Evolutionary conservation across 1,140 invertebrate species (phyloP).

Genomic region (Caenorhabditis tropicalis): DNA sequence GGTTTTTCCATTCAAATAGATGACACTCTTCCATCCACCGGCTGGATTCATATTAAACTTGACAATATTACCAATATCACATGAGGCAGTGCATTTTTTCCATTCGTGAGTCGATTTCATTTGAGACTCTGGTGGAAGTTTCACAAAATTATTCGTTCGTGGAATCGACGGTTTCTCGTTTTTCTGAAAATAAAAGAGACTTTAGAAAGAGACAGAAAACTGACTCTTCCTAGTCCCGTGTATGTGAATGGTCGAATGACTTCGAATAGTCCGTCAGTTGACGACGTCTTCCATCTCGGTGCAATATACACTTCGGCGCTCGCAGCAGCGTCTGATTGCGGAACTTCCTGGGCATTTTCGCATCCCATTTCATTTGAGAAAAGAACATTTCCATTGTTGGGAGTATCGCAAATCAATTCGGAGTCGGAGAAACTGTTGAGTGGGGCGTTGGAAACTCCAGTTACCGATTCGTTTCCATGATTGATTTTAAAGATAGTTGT

Average conservation of each 20-base stretch:
- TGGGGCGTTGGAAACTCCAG: not conserved
- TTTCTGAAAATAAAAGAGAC: not conserved
- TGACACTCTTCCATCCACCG: not conserved
- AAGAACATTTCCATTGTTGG: not conserved
- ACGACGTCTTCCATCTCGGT: constrained; percentile 2
- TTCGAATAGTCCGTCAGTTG: not conserved
- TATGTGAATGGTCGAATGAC: not conserved
- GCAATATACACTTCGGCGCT: not conserved
- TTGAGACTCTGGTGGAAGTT: not conserved
- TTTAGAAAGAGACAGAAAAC: not conserved
- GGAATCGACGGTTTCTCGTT: not conserved
- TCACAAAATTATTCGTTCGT: not conserved
- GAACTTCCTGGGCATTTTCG: not conserved
- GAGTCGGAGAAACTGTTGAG: not conserved
- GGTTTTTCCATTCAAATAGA: not conserved
- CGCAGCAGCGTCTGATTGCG: not conserved
- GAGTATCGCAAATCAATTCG: not conserved
- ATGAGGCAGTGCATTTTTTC: not conserved
- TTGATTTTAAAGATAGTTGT: not conserved
- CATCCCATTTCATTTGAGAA: not conserved
- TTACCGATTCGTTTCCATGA: not conserved
- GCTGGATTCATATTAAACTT: not conserved
- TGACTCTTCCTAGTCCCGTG: not conserved
- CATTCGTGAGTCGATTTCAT: not conserved
- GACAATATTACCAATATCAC: not conserved